Conservation (phyloP, 2,113 vertebrate genomes). For the Leucosticte australis region DNA sequence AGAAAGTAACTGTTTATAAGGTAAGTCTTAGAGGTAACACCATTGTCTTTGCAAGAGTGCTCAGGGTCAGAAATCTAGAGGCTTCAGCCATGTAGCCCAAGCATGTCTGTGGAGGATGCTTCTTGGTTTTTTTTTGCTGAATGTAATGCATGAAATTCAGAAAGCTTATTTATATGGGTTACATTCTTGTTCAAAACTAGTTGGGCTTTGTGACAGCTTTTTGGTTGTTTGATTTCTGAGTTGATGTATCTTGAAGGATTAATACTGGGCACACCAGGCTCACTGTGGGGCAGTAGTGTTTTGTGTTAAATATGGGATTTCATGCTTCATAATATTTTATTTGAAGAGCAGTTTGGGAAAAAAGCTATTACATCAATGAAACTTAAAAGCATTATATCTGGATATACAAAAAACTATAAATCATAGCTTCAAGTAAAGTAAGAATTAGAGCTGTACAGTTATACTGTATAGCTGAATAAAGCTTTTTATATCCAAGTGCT, state of each 20-base stretch:
- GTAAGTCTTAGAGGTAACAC: constrained; percentile 80
- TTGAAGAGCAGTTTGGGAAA: constrained; percentile 12
- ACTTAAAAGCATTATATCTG: background rate
- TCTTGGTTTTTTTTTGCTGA: constrained; percentile 27
- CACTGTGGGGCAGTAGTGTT: background rate
- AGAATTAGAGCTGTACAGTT: background rate
- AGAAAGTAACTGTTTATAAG: constrained; percentile 82
- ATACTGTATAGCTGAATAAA: background rate
- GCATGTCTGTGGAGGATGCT: constrained; percentile 48
- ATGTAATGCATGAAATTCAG: constrained; percentile 68
- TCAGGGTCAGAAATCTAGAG: constrained; percentile 30
- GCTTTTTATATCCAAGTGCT: background rate
- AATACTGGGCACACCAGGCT: background rate
- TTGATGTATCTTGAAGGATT: background rate
- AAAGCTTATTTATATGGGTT: constrained; percentile 3
- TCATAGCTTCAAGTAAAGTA: background rate
- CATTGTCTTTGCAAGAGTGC: constrained; percentile 59
- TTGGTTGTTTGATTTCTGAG: constrained; percentile 21
- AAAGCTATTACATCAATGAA: background rate
- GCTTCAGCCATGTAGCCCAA: constrained; percentile 40
- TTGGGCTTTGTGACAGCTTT: constrained; percentile 37
- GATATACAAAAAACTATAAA: background rate
- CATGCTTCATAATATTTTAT: background rate
- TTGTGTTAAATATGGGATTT: background rate
- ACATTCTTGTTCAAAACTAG: constrained; percentile 31